These are phyloP conservation scores for Oryzias dopingdopingensis DNA, from an alignment of 2,797 vertebrate species.

Conservation along the genomic window DNA sequence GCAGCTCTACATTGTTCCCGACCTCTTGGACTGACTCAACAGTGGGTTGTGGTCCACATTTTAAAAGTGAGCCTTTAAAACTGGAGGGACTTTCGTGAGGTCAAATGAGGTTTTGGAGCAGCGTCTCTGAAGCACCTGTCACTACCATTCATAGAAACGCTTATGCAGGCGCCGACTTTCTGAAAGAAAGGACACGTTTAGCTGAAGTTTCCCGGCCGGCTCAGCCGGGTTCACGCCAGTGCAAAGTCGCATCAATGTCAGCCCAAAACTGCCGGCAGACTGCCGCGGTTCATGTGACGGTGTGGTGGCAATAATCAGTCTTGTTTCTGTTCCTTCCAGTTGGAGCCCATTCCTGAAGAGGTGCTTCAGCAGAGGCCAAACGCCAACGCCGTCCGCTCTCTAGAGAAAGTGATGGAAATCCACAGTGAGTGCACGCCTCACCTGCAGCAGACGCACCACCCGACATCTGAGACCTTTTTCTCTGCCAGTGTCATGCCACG, in stretches of 20 bases:
- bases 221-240: background rate
- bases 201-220: slow-evolving; percentile 18
- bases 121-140: slow-evolving; percentile 43
- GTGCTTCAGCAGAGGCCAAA: slow-evolving; percentile 91
- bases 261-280: background rate
- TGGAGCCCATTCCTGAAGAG: slow-evolving; percentile 89
- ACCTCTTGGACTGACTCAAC: slow-evolving; percentile 42
- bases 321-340: slow-evolving; percentile 69
- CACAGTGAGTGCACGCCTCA: slow-evolving; percentile 83
- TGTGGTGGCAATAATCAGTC: too few relatives aligned
- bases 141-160: slow-evolving; percentile 27
- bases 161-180: background rate
- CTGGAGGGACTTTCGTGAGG: slow-evolving; percentile 38
- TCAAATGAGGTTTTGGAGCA: slow-evolving; percentile 28
- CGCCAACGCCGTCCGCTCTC: slow-evolving; percentile 87
- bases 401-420: slow-evolving; percentile 92
- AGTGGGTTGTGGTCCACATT: slow-evolving; percentile 47
- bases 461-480: background rate
- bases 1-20: slow-evolving; percentile 50
- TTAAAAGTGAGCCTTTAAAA: slow-evolving; percentile 42
- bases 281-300: too few relatives aligned
- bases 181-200: background rate
- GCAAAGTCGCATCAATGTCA: slow-evolving; percentile 11
- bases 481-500: too few relatives aligned
- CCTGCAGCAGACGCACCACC: background rate